Percentiles rank a stretch among this genome's conserved stretches.
Evolutionary conservation across 1,140 invertebrate species (phyloP).

Genomic region (Brachionus plicatilis): DNA sequence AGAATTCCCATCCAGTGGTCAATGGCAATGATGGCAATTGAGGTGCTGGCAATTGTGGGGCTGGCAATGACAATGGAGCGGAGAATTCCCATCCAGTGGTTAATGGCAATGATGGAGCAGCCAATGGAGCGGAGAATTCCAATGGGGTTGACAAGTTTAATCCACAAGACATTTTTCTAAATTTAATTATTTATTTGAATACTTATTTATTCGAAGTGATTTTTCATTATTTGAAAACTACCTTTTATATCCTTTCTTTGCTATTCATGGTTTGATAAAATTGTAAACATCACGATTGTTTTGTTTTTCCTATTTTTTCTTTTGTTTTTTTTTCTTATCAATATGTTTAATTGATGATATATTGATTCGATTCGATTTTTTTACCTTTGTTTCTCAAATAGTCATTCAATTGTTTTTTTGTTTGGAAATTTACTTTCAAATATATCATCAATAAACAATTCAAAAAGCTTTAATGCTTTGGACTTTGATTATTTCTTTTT

Average conservation of each 20-base stretch:
- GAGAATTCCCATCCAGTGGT: background rate
- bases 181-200: background rate
- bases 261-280: background rate
- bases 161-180: background rate
- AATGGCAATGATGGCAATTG: background rate
- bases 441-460: too few relatives aligned
- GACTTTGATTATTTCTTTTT: too few relatives aligned
- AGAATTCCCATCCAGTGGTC: background rate
- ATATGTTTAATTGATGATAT: background rate
- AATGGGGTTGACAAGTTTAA: background rate
- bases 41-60: background rate
- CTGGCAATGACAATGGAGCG: background rate
- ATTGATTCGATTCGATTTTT: background rate
- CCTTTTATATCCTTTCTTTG: background rate
- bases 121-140: background rate
- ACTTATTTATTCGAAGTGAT: background rate
- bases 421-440: too few relatives aligned
- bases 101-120: background rate
- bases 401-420: too few relatives aligned
- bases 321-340: background rate
- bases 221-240: background rate
- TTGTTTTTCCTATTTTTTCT: background rate
- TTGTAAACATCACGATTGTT: background rate
- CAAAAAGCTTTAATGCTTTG: too few relatives aligned
- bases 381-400: too few relatives aligned